A percentile compares a stretch with the other conserved stretches of the same genome.
phyloP scores from a whole-genome alignment of 2,113 vertebrate species.

The Aepyceros melampus region DNA sequence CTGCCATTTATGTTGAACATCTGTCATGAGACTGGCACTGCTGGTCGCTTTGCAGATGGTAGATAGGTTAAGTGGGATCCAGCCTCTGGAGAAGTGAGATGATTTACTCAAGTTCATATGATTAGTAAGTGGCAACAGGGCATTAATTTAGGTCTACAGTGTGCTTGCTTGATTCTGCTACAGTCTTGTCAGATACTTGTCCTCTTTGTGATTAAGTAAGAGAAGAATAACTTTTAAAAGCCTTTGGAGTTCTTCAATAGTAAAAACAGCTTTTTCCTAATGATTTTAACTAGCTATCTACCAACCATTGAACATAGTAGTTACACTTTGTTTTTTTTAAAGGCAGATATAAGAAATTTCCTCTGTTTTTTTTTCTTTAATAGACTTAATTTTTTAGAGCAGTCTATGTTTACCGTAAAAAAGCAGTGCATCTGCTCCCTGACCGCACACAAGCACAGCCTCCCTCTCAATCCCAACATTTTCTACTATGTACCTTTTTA shows the following conservation, averaged over 20 bases:
- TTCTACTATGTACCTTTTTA: background rate
- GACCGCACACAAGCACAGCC: too few relatives aligned
- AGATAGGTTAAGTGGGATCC: background rate
- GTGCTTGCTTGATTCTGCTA: background rate
- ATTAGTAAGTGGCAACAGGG: background rate
- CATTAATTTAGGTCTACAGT: background rate
- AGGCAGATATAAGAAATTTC: background rate
- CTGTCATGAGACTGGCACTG: background rate
- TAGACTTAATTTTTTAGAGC: background rate
- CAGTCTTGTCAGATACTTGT: background rate
- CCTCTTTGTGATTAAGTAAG: background rate
- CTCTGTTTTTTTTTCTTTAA: background rate
- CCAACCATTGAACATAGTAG: background rate
- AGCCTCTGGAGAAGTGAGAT: background rate
- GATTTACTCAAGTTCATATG: background rate
- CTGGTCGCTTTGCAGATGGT: background rate
- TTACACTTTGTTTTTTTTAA: background rate
- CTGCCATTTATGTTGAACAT: background rate
- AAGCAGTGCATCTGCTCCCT: background rate
- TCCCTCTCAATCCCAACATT: background rate
- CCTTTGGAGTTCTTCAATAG: background rate
- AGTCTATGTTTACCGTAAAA: background rate
- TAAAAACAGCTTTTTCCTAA: background rate
- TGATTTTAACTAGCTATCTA: background rate
- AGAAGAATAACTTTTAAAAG: background rate